A percentile compares a stretch with the other conserved stretches of the same genome.
These are phyloP conservation scores for Polyodon spathula DNA, from an alignment of 2,113 vertebrate genomes.

Conservation along the genomic window DNA sequence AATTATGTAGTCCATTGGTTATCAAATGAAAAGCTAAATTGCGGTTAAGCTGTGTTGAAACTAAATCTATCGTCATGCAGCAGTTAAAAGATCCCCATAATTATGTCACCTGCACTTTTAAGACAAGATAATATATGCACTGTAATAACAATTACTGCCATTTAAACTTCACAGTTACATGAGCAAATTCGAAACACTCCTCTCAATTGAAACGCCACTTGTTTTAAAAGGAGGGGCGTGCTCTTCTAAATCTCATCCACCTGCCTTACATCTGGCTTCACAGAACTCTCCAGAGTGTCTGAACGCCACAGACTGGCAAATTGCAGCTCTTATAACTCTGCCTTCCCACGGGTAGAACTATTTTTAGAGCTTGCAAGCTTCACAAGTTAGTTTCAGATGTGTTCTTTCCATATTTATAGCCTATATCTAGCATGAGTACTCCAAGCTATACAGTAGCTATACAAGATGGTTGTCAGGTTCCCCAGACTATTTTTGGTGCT, in stretches of 20 bases:
- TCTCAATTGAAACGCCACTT: neutral
- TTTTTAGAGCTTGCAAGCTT: slow-evolving; percentile 25
- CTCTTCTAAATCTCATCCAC: neutral
- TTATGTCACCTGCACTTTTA: too few relatives aligned
- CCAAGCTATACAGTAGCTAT: slow-evolving; percentile 1
- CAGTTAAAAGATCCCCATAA: too few relatives aligned
- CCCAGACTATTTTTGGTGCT: slow-evolving; percentile 12
- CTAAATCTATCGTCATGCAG: too few relatives aligned
- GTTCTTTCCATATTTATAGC: slow-evolving; percentile 28
- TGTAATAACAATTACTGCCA: too few relatives aligned
- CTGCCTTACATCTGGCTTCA: slow-evolving; percentile 3
- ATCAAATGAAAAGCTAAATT: too few relatives aligned
- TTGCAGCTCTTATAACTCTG: slow-evolving; percentile 12
- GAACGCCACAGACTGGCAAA: neutral
- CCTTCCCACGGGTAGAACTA: slow-evolving; percentile 24
- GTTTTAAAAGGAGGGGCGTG: neutral
- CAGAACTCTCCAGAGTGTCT: neutral
- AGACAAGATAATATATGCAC: too few relatives aligned
- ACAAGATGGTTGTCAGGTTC: slow-evolving; percentile 18
- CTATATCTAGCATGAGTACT: slow-evolving; percentile 4
- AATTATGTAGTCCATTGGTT: too few relatives aligned
- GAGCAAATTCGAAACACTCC: too few relatives aligned
- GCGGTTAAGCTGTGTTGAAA: too few relatives aligned
- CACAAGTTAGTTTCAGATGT: slow-evolving; percentile 15
- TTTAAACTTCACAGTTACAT: too few relatives aligned